These are phyloP conservation scores for Cotesia congregata DNA, from an alignment of 2,888 invertebrate species.

Conservation along the genomic window DNA sequence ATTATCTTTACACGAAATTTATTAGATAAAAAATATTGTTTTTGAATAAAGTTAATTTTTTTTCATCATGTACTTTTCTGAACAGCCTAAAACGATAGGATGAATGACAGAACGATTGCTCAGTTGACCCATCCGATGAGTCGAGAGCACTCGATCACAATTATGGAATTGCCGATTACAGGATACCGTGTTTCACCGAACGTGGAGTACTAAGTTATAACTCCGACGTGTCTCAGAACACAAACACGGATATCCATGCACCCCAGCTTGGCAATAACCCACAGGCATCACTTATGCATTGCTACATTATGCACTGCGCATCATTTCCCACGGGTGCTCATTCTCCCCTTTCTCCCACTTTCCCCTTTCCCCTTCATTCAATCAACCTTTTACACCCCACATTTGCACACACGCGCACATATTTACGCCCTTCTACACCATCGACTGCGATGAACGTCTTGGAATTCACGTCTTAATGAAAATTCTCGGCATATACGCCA, in stretches of 20 bases:
- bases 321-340: constrained; percentile 60
- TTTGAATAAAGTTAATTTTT: too few relatives aligned
- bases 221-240: constrained; percentile 16
- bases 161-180: constrained; percentile 28
- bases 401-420: background rate
- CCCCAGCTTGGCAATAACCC: constrained; percentile 43
- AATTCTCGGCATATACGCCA: constrained; percentile 21
- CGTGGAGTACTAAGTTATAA: constrained; percentile 13
- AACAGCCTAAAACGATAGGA: too few relatives aligned
- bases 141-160: constrained; percentile 23
- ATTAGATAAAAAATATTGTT: too few relatives aligned
- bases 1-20: too few relatives aligned
- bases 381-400: constrained; percentile 22
- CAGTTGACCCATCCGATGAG: background rate
- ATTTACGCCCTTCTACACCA: background rate
- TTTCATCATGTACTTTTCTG: too few relatives aligned
- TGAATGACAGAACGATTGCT: constrained; percentile 6
- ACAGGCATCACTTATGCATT: constrained; percentile 56
- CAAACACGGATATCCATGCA: constrained; percentile 21
- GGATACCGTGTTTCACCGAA: constrained; percentile 13
- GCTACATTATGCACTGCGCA: constrained; percentile 60
- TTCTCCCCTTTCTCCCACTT: constrained; percentile 17
- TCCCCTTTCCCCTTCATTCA: constrained; percentile 14
- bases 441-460: background rate
- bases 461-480: constrained; percentile 30